Percentiles rank a stretch among this genome's conserved stretches.
Conservation (phyloP, 2,888 invertebrate species). For the Agrochola lota region DNA sequence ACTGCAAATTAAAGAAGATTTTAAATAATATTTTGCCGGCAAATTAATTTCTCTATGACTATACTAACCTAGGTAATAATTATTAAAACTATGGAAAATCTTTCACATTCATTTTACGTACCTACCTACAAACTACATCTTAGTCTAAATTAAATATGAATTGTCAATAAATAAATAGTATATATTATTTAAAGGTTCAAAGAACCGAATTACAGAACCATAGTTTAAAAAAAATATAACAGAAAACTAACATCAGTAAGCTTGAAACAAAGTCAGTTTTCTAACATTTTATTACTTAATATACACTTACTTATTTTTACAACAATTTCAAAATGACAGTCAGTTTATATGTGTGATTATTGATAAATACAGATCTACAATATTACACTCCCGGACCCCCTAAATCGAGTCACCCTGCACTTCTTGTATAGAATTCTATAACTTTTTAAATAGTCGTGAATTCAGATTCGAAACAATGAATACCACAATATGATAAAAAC, state of each 20-base stretch:
- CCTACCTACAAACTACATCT: conserved; percentile 72
- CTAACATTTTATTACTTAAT: conserved; percentile 37
- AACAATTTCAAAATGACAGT: conserved; percentile 35
- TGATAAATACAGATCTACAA: conserved; percentile 22
- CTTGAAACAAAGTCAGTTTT: conserved; percentile 48
- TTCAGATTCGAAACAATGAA: background rate
- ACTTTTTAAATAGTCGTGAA: background rate
- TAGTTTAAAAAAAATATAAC: conserved; percentile 54
- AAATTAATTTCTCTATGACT: conserved; percentile 66
- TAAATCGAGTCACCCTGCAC: background rate
- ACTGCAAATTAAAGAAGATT: conserved; percentile 39
- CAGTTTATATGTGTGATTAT: conserved; percentile 12
- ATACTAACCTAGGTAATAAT: conserved; percentile 72
- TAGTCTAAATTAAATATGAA: conserved; percentile 82
- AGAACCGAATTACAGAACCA: conserved; percentile 62
- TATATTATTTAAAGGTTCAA: conserved; percentile 81
- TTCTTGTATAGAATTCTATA: background rate
- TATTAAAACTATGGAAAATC: conserved; percentile 85
- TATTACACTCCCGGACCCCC: background rate
- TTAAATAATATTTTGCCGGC: conserved; percentile 64
- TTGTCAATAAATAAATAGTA: conserved; percentile 89
- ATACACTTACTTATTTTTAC: conserved; percentile 54
- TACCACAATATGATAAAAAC: background rate
- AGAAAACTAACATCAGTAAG: conserved; percentile 38
- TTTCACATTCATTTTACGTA: conserved; percentile 78